phyloP scores from a whole-genome alignment of 1,140 invertebrate genomes.

The Nephotettix cincticeps region DNA sequence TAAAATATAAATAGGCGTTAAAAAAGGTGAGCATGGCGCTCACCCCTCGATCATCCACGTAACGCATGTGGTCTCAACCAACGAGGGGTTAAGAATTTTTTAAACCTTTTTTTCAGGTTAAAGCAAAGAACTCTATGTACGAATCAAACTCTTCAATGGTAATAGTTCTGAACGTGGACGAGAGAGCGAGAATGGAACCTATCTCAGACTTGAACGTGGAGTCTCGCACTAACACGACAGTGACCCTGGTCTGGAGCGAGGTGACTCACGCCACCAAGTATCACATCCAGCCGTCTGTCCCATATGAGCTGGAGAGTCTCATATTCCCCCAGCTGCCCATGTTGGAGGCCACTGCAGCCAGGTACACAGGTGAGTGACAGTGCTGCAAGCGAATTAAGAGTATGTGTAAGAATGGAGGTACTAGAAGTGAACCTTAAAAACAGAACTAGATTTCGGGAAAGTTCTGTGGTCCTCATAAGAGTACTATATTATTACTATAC shows the following conservation, averaged over 20 bases:
- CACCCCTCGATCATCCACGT: too few species aligned
- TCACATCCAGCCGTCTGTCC: conserved; percentile 55
- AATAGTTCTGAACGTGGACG: conserved; percentile 58
- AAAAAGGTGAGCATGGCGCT: too few species aligned
- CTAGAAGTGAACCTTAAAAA: too few species aligned
- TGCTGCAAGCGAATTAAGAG: too few species aligned
- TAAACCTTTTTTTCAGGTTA: too few species aligned
- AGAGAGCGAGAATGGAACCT: conserved; percentile 58
- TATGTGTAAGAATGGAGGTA: too few species aligned
- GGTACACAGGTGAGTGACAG: background rate
- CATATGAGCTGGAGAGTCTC: conserved; percentile 51
- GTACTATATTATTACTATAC: too few species aligned
- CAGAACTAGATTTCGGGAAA: too few species aligned
- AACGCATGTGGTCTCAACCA: too few species aligned
- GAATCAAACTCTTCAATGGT: conserved; percentile 52
- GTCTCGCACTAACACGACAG: conserved; percentile 51
- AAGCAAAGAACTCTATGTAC: conserved; percentile 59
- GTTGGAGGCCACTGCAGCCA: background rate
- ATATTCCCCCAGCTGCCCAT: conserved; percentile 48
- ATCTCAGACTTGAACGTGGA: conserved; percentile 56
- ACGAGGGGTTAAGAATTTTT: too few species aligned
- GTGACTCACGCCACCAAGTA: conserved; percentile 58
- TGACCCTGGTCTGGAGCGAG: conserved; percentile 60
- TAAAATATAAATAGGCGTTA: too few species aligned
- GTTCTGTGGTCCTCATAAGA: too few species aligned